Base-by-base conservation (phyloP, 2,888 invertebrate genomes). In the Eubasilissa splendida region DNA sequence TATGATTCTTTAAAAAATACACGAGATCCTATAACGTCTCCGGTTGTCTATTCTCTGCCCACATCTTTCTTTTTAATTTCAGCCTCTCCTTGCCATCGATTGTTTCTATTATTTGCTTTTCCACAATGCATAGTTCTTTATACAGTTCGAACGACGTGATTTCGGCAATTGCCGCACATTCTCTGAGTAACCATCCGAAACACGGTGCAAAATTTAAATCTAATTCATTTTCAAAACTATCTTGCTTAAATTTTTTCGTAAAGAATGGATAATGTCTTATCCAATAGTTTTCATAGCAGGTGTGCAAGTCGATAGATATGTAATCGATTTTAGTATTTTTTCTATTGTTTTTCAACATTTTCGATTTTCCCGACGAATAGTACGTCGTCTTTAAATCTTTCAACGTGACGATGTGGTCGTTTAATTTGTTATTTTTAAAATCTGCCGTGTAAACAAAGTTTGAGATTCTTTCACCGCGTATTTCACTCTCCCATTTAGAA, bases 121-220 rank as follows among this genome's bases (percentile, higher is more conserved):
- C 88, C 8, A 88, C 80, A 4, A 85, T 77, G 42, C 86, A 86
- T 10, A 88, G 84, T 85, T 88, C 87, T 71, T 86, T 85, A 80
- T 89, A 89, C 5, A 89, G 84, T 81, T 87, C 87, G 76, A 86
- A 85, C 0, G 84, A 80, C 1, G 85, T 81, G 85, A 87, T 87
- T 85, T 88, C 87, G 4, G 86, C 74, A 52, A 85, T 77, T 63
- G 83, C 83, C 1, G 88, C 86, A 79, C 88, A 88, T 82, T 88
- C 88, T 58, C 86, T 86, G 10, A 89, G 79, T 7, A 89, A 83
- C 89, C 89, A 89, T 8, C 85, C 85, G 83, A 88, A 89, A 82
- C 85, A 87, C 1, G 83, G 54, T 1, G 88, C 87, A 68, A 82
- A 84, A 33, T 77, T 54, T 0, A 33, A 0, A 12, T 80, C 80